Percentiles rank a stretch among this genome's conserved stretches.
These are phyloP conservation scores for Acleris laterana DNA, from an alignment of 2,888 invertebrate species.

Conservation along the genomic window DNA sequence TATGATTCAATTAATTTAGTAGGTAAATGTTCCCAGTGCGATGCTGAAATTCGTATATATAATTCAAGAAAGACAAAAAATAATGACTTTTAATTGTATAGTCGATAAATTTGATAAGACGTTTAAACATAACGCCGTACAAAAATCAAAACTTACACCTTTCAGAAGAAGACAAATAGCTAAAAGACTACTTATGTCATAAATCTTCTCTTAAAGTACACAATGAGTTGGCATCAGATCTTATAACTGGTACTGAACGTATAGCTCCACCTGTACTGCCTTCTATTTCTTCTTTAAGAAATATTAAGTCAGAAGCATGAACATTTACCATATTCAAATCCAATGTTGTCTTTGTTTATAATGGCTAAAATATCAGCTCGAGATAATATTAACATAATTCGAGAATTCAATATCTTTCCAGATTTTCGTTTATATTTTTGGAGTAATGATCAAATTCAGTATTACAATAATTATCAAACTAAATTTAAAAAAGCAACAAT, in stretches of 20 bases:
- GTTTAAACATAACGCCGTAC: constrained; percentile 38
- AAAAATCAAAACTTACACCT: constrained; percentile 40
- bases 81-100: constrained; percentile 8
- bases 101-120: constrained; percentile 16
- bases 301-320: constrained; percentile 40
- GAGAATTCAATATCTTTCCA: constrained; percentile 40
- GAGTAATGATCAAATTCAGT: constrained; percentile 41
- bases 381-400: constrained; percentile 36
- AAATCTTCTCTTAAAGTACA: constrained; percentile 38
- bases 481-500: constrained; percentile 38
- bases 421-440: constrained; percentile 42
- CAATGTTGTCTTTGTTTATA: constrained; percentile 41
- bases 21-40: constrained; percentile 13
- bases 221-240: constrained; percentile 39
- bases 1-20: constrained; percentile 9
- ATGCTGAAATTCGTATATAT: constrained; percentile 1
- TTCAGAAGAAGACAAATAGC: constrained; percentile 40
- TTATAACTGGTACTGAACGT: constrained; percentile 39
- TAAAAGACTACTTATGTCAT: constrained; percentile 37
- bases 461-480: constrained; percentile 36
- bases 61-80: constrained; percentile 15
- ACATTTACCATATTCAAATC: constrained; percentile 39
- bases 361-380: constrained; percentile 31
- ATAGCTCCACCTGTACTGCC: constrained; percentile 40
- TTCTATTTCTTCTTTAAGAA: constrained; percentile 38